Base-by-base conservation (phyloP, 2,113 vertebrate species). In the Narcine bancroftii region DNA sequence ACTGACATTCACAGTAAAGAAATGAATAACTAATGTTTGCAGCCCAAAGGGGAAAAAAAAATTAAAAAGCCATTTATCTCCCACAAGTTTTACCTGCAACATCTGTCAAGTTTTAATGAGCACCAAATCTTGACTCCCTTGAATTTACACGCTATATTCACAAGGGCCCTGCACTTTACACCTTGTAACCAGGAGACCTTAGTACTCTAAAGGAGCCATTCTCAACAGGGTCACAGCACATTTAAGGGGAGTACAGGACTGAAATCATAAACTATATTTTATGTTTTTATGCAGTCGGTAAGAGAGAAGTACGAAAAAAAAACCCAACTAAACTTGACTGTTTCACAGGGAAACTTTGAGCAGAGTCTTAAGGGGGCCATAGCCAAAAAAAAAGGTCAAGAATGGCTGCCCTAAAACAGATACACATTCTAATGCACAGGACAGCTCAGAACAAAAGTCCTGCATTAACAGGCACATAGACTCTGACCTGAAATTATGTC, bases 1-100 rank as follows among this genome's bases (percentile, higher is more conserved):
- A 91, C 42, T 91, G 89, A 69, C 24, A 69, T 91, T 69, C 60
- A 91, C 39, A 69, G 39, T 91, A 45, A 91, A 33, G 63, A 63
- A 91, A 91, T 45, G 60, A 36, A 91, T 45, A 91, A 45, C 60
- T 69, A 66, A 91, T 69, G 63, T 42, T 66, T 69, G 29, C 36
- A 45, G 63, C 69, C 65, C 39, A 45, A 42, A 69, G 39, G 89
- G 60, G 69, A 91, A 69, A 91, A 91, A 85, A 91, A n/a, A n/a
- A n/a, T n/a, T 91, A 69, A 42, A 36, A 15, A 69, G 69, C 19
- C 60, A 69, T 39, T 63, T 91, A 69, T 69, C 42, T 39, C 65
- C 69, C 63, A 69, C n/a, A 29, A 29, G 42, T 65, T 69, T 69
- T 69, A 91, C 56, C 45, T 15, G 15, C 42, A 91, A 69, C 65